Base-by-base conservation (phyloP, 1,140 invertebrate species). In the Drosophila subpulchrella region DNA sequence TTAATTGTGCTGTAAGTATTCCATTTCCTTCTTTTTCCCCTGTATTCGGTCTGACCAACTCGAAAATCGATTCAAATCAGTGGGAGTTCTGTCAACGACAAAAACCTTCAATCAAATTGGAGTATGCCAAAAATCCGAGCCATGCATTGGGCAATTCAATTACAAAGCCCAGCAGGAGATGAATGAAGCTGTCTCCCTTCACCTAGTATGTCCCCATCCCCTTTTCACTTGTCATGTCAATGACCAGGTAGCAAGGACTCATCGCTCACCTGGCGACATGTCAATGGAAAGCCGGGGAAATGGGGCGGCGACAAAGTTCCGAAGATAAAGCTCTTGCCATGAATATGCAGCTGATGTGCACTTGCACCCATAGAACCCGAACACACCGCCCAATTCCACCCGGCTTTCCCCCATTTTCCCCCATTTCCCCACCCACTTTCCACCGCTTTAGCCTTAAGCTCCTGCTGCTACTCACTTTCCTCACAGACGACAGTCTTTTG, bases 401-500 rank as follows among this genome's bases (percentile, higher is more conserved):
- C 46, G 27, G 12, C 36, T n/a, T 27, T 47, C 1, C 13, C 12
- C 39, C 3, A 27, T 5, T 2, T 27, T 5, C 6, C 24, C 20
- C 17, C 15, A 4, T 32, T 24, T 15, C 44, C 30, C 17, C 17
- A 6, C 46, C 30, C 48, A n/a, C n/a, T 30, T 48, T 27, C 30
- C 15, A 30, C 20, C 27, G 67, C 39, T 70, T 57, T 70, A 56
- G 67, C 67, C 67, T 48, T 71, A 71, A 71, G 67, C 67, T 71
- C n/a, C 65, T 48, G 51, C 30, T 27, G 17, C 60, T 34, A 53
- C 50, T 53, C 50, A 53, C 50, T 36, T 53, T 36, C 50, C 47
- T 30, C 55, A 47, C 70, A 61, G 67, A 66, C 85, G 75, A 86
- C 79, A 88, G 84, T 88, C 83, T 86, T 86, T 86, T 86, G 83